Conservation (phyloP, 2,888 invertebrate species). For the Strigamia crassipes region DNA sequence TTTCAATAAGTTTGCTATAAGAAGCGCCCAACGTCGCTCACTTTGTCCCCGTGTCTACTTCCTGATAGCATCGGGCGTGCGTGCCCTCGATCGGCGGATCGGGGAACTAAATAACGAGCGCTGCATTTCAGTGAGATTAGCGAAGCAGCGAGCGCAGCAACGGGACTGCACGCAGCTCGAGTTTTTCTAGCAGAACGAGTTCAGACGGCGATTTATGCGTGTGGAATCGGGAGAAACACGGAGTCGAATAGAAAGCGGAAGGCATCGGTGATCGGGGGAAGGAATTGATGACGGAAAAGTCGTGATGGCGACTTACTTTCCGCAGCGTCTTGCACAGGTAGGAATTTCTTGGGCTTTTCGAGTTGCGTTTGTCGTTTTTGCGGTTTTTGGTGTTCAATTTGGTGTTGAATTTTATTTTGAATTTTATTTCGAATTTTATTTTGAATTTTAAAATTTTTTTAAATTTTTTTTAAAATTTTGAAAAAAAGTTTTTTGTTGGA, state of each 20-base stretch:
- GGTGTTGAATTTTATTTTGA: background rate
- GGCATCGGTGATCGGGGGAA: background rate
- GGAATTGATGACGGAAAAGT: background rate
- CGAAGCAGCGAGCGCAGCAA: conserved; percentile 19
- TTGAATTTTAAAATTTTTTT: too few relatives aligned
- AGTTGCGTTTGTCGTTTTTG: background rate
- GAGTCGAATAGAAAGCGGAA: background rate
- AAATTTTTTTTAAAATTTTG: too few relatives aligned
- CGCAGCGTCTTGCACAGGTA: conserved; percentile 15
- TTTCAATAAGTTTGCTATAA: background rate
- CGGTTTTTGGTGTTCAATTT: background rate
- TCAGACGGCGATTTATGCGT: background rate
- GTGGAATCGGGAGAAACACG: background rate
- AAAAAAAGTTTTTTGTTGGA: background rate
- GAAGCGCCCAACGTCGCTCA: background rate
- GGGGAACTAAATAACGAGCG: background rate
- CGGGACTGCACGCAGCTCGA: conserved; percentile 22
- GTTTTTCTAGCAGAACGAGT: background rate
- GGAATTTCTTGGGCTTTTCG: background rate
- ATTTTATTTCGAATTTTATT: background rate
- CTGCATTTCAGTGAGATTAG: conserved; percentile 19
- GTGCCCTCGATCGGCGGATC: background rate
- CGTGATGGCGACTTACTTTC: conserved; percentile 36
- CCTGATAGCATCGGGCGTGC: background rate
- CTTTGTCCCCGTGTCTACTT: background rate